phyloP scores from a whole-genome alignment of 1,140 invertebrate genomes.

The Ostrea denselamellosa region DNA sequence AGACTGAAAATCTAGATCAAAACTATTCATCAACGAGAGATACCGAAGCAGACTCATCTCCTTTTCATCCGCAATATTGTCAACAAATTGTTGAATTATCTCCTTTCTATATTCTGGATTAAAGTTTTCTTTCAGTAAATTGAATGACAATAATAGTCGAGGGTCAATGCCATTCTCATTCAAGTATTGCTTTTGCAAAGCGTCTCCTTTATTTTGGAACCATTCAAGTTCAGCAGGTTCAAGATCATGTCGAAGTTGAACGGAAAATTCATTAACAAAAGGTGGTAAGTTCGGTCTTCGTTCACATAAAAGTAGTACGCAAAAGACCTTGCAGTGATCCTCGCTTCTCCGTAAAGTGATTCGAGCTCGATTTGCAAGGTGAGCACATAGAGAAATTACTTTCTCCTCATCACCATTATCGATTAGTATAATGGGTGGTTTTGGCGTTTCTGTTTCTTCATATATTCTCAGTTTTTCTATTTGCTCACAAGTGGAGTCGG shows the following conservation, averaged over 20 bases:
- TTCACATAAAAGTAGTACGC: conserved; percentile 61
- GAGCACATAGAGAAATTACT: conserved; percentile 51
- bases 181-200: conserved; percentile 54
- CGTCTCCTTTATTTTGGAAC: conserved; percentile 61
- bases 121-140: conserved; percentile 69
- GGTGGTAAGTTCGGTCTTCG: conserved; percentile 50
- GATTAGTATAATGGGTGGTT: conserved; percentile 63
- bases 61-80: conserved; percentile 45
- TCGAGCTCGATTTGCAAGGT: conserved; percentile 59
- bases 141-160: conserved; percentile 63
- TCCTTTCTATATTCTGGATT: conserved; percentile 62
- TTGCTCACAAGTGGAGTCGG: conserved; percentile 64
- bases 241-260: conserved; percentile 62
- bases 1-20: conserved; percentile 61
- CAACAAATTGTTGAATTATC: conserved; percentile 57
- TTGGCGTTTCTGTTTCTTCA: conserved; percentile 58
- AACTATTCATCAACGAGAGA: conserved; percentile 63
- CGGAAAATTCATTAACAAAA: conserved; percentile 40
- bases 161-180: conserved; percentile 58
- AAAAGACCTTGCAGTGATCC: conserved; percentile 53
- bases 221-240: conserved; percentile 58
- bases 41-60: conserved; percentile 60
- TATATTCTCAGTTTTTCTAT: conserved; percentile 58
- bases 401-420: conserved; percentile 71
- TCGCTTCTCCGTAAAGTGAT: conserved; percentile 47